Base-by-base conservation (phyloP, 2,888 invertebrate genomes). In the Blastobasis lacticolella region DNA sequence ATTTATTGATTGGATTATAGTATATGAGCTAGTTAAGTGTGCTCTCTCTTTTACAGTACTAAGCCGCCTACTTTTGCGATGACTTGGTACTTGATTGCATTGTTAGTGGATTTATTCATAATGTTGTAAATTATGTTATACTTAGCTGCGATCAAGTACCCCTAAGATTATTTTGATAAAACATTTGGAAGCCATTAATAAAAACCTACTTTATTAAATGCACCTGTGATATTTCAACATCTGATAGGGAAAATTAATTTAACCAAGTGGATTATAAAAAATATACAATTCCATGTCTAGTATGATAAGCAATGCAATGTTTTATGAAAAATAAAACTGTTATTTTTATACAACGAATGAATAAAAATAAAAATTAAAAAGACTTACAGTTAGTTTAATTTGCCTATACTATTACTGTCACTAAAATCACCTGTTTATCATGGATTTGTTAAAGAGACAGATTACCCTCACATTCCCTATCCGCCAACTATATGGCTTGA, bases 331-430 rank as follows among this genome's bases (percentile, higher is more conserved):
- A 23, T 23, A 23, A 23, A 23, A 57, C 58, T 53, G 49, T 56
- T 62, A 54, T 69, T 72, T 74, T 73, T 62, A 69, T 71, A 73
- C 60, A 10, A 58, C 3, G 23, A 23, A 23, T 23, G 23, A 23
- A 53, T 55, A 53, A 55, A 62, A 73, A 63, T 68, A 53, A 69
- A 69, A 69, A 51, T 49, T 54, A 49, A 54, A n/a, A 53, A 49
- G 55, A 54, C 23, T 23, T 23, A 53, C 48, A 50, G 52, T 50
- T 1, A 44, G 7, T 49, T 48, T 10, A 52, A 40, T 48, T 52
- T 45, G 53, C 57, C 51, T 49, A 60, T 60, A 49, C 57, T 54
- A 36, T 55, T 48, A 44, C 10, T 45, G n/a, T 50, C 46, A 47
- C 38, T 44, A 10, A 37, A 50, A 23, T 23, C 3, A 3, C 23